Evolutionary conservation across 2,888 invertebrate genomes (phyloP), one percentile per base, ranked within the genome.

Genomic region (Apamea epomidion): DNA sequence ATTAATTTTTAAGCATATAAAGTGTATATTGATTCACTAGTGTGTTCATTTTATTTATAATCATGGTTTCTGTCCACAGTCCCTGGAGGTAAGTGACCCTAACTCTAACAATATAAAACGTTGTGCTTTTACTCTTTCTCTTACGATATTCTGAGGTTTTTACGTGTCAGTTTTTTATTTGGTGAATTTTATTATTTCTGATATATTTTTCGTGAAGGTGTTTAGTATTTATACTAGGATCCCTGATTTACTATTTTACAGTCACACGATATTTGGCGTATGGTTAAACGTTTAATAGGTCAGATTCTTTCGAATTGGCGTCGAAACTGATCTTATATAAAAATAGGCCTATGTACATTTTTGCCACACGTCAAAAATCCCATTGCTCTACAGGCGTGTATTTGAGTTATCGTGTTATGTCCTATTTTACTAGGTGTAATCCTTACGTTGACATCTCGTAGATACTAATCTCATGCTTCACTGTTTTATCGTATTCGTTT

Each of bases 11-110:
- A 97, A 95, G 96, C 87, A 97, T 95, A 97, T 97, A 97, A 97
- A 97, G 96, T 97, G 97, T 97, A 96, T 97, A 96, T 97, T 97
- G 93, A 96, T 96, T 96, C 95, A 96, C 92, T 92, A 91, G 93
- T 94, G 96, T 96, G 96, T 96, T 95, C 95, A 96, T 97, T 97
- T 97, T 97, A 97, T 97, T 97, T 96, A 94, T 96, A 95, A 96
- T 95, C 89, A 93, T 94, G 93, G 91, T 92, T 93, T 96, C 94
- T 97, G 92, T 97, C 93, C 96, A 96, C 96, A 96, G 96, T 94
- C 93, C 94, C 91, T 84, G 80, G 92, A 94, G 97, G 97, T 97
- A 95, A 97, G 97, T 96, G 90, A 93, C 95, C 96, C 96, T 94
- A 92, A 86, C 76, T 86, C 78, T 88, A 90, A 87, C 64, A 73